Evolutionary conservation across 2,113 vertebrate species (phyloP), one percentile per base, ranked within the genome.

Genomic region (Ochotona curzoniae): DNA sequence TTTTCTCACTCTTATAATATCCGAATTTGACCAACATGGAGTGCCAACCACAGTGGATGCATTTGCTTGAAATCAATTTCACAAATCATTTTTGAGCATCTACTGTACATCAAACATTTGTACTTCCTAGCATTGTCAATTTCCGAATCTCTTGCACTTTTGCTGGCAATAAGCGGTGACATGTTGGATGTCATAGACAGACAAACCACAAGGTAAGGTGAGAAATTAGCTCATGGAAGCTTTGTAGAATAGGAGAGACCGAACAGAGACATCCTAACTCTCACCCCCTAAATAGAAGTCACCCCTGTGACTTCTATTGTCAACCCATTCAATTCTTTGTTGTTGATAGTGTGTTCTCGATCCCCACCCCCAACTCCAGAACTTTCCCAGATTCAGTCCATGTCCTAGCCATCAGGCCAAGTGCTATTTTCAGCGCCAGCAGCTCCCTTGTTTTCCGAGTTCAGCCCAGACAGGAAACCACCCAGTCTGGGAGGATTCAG

Each of bases 401-500:
- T 91, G 86, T 76, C 83, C 11, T 5, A 95, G 38, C 78, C 81
- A 21, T 74, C 47, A 21, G 71, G 94, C 49, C 89, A 89, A 95
- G 44, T 25, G 74, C 81, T 96, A 26, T 71, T 94, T 96, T 94
- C 74, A 80, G 78, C 94, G 95, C 97, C 96, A 96, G 96, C 95
- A 84, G 91, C 87, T 93, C 64, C 83, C 93, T 93, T 97, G 97
- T 98, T 98, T 98, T 95, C 92, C 76, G 64, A 91, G 93, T 86
- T 88, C 69, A 96, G 93, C 96, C 97, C 96, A 97, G 96, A 97
- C 97, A 98, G 97, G 98, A 98, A 98, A 97, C 97, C 93, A 95
- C 94, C 93, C 97, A 96, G 97, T 97, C 97, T 93, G 97, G 86
- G 96, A 95, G 71, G 89, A 90, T 86, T 78, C 1, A 20, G 75